Evolutionary conservation across 2,888 invertebrate genomes (phyloP), one percentile per base, ranked within the genome.

Genomic region (Drosophila neoperkinsi): DNA sequence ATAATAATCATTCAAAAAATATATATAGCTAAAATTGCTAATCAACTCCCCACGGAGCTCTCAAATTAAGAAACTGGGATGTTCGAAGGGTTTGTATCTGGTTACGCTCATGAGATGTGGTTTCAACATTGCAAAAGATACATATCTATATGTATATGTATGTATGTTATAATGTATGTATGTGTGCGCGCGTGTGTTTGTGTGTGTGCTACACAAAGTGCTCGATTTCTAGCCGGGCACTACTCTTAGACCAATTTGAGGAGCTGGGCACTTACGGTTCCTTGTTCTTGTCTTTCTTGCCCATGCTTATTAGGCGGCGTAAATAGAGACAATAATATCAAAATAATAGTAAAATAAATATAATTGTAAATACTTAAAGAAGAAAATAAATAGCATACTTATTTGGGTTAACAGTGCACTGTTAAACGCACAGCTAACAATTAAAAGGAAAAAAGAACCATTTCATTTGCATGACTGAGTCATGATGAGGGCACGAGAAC

Each of bases 231-330:
- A 88, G 90, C 86, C 64, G 71, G 73, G 49, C 74, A 25, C 46
- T 82, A 90, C 59, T 57, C 68, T 58, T 9, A 36, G 31, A 21
- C 52, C 53, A 58, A 50, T 67, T 46, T 25, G 25, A 16, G 49
- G 49, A 58, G 50, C 58, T 73, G 50, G 36, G 50, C 75, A 92
- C 92, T 92, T 92, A 92, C 92, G 82, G 82, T 82, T 91, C 91
- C 82, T 92, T 92, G 72, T 92, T 92, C 72, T 92, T 92, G 81
- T 92, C 92, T 92, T 92, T 92, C 76, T 92, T 92, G 86, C 92
- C 92, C 92, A 92, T 92, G 50, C 41, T 50, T 64, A 21, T 38
- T 16, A 28, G 50, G 57, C 77, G 57, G 74, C 71, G 49, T 71
- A 46, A 2, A 56, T 65, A 67, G 58, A 41, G 38, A 38, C 52